Evolutionary conservation across 2,113 vertebrate genomes (phyloP).

Genomic region (Electrona antarctica): DNA sequence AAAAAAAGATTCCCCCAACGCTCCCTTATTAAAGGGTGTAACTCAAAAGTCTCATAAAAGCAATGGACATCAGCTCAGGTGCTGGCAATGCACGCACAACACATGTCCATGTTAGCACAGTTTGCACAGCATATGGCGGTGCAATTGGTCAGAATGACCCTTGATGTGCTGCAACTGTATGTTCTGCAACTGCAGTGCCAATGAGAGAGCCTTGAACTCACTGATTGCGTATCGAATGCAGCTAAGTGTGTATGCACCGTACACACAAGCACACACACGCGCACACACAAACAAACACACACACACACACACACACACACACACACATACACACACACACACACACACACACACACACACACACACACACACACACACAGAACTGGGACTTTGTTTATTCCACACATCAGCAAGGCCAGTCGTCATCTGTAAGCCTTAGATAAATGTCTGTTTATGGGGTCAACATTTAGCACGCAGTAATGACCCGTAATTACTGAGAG

Average conservation of each 20-base stretch:
- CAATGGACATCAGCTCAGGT: constrained; percentile 6
- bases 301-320: constrained; percentile 3
- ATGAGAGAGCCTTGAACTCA: too few species aligned
- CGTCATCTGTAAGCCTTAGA: neutral
- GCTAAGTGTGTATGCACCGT: too few species aligned
- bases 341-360: neutral
- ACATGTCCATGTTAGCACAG: neutral
- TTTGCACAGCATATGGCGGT: too few species aligned
- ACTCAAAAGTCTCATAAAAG: constrained; percentile 62
- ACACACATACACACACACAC: neutral
- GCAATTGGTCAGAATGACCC: too few species aligned
- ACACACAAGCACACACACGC: neutral
- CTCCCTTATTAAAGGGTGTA: constrained; percentile 64
- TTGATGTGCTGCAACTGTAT: too few species aligned
- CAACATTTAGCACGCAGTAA: neutral
- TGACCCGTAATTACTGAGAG: too few species aligned
- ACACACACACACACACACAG: too few species aligned
- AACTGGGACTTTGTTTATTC: too few species aligned
- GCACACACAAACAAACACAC: neutral
- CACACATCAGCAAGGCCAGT: too few species aligned
- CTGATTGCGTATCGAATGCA: too few species aligned
- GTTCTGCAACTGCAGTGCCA: too few species aligned
- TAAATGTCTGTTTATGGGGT: constrained; percentile 10
- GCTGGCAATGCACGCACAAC: constrained; percentile 12
- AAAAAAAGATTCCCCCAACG: constrained; percentile 33